These are phyloP conservation scores for Microctonus brassicae DNA, from an alignment of 2,888 invertebrate genomes.

Conservation along the genomic window DNA sequence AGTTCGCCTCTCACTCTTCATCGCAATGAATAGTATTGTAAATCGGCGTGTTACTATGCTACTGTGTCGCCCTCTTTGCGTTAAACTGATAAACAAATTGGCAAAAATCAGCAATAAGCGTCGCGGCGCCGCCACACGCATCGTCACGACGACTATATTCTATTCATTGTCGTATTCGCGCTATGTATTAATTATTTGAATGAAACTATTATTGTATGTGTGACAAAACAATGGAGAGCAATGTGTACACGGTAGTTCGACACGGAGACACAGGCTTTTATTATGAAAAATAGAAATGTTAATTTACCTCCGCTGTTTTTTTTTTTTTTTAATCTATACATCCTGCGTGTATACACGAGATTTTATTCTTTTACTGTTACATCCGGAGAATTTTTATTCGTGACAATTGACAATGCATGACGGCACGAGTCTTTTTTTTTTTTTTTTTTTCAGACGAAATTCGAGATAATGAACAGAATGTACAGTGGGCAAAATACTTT, in stretches of 20 bases:
- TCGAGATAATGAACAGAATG: neutral
- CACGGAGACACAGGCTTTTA: too few relatives aligned
- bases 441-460: neutral
- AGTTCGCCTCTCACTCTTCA: neutral
- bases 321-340: neutral
- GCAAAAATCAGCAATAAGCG: neutral
- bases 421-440: neutral
- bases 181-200: neutral
- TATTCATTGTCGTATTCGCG: neutral
- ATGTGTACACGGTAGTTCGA: too few relatives aligned
- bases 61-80: conserved; percentile 57
- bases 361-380: neutral
- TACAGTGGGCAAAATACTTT: neutral
- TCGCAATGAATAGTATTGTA: neutral
- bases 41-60: conserved; percentile 65
- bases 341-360: neutral
- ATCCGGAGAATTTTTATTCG: neutral
- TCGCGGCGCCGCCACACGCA: conserved; percentile 41
- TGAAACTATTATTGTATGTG: neutral
- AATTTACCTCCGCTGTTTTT: neutral
- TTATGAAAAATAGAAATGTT: neutral
- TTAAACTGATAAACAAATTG: conserved; percentile 12
- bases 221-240: too few relatives aligned
- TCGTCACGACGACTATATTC: conserved; percentile 17
- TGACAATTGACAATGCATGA: neutral